phyloP scores from a whole-genome alignment of 2,113 vertebrate genomes.

The Oreochromis spilurus region DNA sequence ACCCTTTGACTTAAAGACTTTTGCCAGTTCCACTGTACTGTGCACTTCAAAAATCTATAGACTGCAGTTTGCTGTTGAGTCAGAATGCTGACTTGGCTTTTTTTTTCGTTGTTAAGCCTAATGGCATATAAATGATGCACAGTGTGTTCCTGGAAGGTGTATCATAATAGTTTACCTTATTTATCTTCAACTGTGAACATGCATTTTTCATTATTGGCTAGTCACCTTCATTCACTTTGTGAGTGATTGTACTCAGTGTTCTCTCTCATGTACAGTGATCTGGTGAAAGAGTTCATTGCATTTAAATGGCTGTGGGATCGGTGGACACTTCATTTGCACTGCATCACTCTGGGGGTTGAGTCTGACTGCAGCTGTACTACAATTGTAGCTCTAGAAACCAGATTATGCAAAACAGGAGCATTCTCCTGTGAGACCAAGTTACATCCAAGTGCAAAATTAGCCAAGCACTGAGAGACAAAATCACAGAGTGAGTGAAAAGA shows the following conservation, averaged over 20 bases:
- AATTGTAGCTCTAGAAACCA: slow-evolving; percentile 38
- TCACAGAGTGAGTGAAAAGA: slow-evolving; percentile 3
- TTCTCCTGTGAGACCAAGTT: slow-evolving; percentile 48
- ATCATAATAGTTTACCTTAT: not conserved
- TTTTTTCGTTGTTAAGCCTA: not conserved
- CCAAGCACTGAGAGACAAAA: slow-evolving; percentile 30
- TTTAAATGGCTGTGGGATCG: not conserved
- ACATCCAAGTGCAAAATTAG: slow-evolving; percentile 49
- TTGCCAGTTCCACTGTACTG: slow-evolving; percentile 10
- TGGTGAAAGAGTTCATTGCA: not conserved
- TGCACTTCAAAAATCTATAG: slow-evolving; percentile 24
- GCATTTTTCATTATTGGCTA: not conserved
- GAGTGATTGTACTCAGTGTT: not conserved
- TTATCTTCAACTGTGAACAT: not conserved
- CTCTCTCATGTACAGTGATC: not conserved
- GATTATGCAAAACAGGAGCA: slow-evolving; percentile 47
- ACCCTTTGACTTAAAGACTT: slow-evolving; percentile 40
- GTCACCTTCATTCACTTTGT: not conserved
- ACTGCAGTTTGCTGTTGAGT: not conserved
- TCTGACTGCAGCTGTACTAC: slow-evolving; percentile 28
- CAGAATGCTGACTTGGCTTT: not conserved
- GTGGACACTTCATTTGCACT: slow-evolving; percentile 27
- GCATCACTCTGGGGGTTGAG: slow-evolving; percentile 10
- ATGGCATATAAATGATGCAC: not conserved
- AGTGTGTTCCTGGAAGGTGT: not conserved